Evolutionary conservation across 1,140 invertebrate genomes (phyloP).

Genomic region (Papilio xuthus): DNA sequence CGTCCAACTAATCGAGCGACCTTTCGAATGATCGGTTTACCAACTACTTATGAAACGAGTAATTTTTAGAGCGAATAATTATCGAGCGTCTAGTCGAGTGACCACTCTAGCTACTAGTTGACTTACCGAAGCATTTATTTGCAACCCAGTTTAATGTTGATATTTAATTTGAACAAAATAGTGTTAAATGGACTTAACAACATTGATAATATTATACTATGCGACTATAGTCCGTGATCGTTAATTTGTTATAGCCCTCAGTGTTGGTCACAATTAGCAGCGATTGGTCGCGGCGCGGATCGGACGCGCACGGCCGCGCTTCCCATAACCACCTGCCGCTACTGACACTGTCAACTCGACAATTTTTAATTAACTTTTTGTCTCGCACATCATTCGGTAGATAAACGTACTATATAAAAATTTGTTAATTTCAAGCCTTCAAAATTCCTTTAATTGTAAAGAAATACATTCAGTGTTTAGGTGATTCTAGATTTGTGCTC

Average conservation of each 20-base stretch:
- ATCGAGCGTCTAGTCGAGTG: background rate
- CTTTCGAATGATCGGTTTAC: background rate
- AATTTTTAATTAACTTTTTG: slow-evolving; percentile 75
- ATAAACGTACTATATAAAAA: background rate
- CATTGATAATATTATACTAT: background rate
- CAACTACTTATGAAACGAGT: background rate
- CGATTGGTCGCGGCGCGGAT: slow-evolving; percentile 72
- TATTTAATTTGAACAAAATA: background rate
- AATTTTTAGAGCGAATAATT: background rate
- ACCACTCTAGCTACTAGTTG: background rate
- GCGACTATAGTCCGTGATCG: background rate
- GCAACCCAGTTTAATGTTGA: background rate
- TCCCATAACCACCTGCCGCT: slow-evolving; percentile 75
- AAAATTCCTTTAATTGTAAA: background rate
- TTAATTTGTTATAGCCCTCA: slow-evolving; percentile 33
- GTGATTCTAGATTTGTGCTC: too few relatives aligned
- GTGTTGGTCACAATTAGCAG: slow-evolving; percentile 69
- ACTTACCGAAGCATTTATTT: background rate
- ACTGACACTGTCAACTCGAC: slow-evolving; percentile 48
- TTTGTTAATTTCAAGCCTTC: background rate
- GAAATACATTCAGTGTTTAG: background rate
- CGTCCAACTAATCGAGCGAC: background rate
- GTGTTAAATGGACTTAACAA: background rate
- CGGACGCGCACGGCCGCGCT: slow-evolving; percentile 76
- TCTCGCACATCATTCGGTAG: slow-evolving; percentile 41